A percentile compares a stretch with the other conserved stretches of the same genome.
Conservation (phyloP, 2,113 vertebrate species). For the Okapia johnstoni region DNA sequence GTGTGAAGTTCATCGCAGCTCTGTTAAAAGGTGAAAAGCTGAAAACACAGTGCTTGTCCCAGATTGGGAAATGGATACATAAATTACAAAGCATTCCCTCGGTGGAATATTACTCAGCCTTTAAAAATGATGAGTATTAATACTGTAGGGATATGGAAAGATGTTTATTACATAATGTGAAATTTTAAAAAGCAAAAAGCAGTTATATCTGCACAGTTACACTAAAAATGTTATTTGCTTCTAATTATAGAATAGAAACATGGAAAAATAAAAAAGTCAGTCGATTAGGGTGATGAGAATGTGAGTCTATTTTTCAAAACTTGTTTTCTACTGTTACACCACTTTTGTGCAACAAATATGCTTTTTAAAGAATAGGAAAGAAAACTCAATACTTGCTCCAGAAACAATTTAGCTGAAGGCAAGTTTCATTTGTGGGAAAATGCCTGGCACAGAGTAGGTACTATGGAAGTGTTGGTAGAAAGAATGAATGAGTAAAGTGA, state of each 20-base stretch:
- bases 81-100: neutral
- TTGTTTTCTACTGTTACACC: neutral
- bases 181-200: neutral
- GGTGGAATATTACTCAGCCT: conserved; percentile 18
- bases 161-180: neutral
- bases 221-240: neutral
- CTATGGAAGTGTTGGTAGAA: neutral
- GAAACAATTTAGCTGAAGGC: neutral
- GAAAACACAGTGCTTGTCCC: neutral
- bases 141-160: neutral
- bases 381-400: neutral
- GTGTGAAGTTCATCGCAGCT: neutral
- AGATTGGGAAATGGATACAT: neutral
- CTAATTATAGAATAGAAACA: neutral
- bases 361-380: conserved; percentile 6
- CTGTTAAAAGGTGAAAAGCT: neutral
- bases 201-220: neutral
- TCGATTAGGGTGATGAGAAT: neutral
- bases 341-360: neutral
- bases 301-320: neutral
- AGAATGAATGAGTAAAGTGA: neutral
- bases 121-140: conserved; percentile 16
- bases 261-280: neutral
- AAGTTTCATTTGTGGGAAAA: neutral
- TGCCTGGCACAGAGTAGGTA: neutral